These are phyloP conservation scores for Trachelus iudaicus DNA, from an alignment of 2,888 invertebrate genomes.

Conservation along the genomic window DNA sequence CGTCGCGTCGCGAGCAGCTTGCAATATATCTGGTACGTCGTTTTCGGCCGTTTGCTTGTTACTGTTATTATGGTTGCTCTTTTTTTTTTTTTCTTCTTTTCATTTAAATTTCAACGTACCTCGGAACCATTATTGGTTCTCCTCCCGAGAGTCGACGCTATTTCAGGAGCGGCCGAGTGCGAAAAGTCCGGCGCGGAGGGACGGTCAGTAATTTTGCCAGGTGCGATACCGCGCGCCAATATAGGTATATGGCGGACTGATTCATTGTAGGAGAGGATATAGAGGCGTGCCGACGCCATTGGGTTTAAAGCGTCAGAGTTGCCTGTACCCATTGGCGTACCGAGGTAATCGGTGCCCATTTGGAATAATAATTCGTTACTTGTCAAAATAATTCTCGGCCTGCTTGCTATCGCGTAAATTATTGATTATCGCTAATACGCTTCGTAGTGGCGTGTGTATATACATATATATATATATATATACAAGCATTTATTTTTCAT, in stretches of 20 bases:
- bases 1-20: not conserved
- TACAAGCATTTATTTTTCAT: not conserved
- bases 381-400: not conserved
- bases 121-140: not conserved
- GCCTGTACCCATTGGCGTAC: conserved; percentile 50
- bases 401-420: not conserved
- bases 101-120: not conserved
- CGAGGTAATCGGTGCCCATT: conserved; percentile 37
- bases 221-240: conserved; percentile 30
- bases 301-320: conserved; percentile 44
- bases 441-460: not conserved
- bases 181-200: not conserved
- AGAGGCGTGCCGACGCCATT: conserved; percentile 41
- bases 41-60: not conserved
- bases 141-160: not conserved
- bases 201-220: conserved; percentile 31
- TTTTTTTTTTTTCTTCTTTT: conserved; percentile 13
- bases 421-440: not conserved
- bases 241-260: not conserved
- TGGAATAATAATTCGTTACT: not conserved
- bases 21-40: not conserved
- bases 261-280: not conserved
- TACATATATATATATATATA: no score
- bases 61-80: not conserved
- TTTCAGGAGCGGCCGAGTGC: not conserved